Conservation (phyloP, 2,797 vertebrate species). For the Cacajao melanocephalus region DNA sequence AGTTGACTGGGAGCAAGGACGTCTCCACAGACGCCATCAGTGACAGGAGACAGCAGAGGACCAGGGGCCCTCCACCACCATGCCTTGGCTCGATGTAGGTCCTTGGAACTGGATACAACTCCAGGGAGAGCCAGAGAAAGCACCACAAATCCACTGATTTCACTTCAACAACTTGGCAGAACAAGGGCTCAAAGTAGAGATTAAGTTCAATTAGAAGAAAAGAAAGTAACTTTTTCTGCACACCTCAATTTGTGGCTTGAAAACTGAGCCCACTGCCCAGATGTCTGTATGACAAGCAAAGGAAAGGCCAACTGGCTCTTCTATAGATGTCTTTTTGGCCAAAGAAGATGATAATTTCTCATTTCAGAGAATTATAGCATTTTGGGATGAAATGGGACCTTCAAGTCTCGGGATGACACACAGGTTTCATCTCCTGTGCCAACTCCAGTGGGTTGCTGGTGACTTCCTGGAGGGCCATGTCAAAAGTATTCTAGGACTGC, state of each 20-base stretch:
- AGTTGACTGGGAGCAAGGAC: background rate
- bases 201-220: slow-evolving; percentile 48
- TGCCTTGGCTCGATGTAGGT: background rate
- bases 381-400: slow-evolving; percentile 44
- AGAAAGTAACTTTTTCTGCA: slow-evolving; percentile 48
- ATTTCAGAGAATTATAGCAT: slow-evolving; percentile 42
- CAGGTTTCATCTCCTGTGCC: slow-evolving; percentile 36
- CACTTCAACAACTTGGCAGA: background rate
- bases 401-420: slow-evolving; percentile 34
- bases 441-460: slow-evolving; percentile 10
- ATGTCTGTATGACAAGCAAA: slow-evolving; percentile 53
- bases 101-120: background rate
- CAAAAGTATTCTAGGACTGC: slow-evolving; percentile 57
- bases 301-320: slow-evolving; percentile 51
- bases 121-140: background rate
- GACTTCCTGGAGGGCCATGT: slow-evolving; percentile 41
- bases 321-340: slow-evolving; percentile 44
- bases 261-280: slow-evolving; percentile 55
- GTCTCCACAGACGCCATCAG: background rate
- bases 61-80: background rate
- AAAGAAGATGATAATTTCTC: slow-evolving; percentile 49
- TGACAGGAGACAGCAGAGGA: background rate
- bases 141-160: background rate
- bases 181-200: slow-evolving; percentile 12
- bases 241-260: slow-evolving; percentile 70